Percentiles rank a stretch among this genome's conserved stretches.
These are phyloP conservation scores for Himalopsyche kuldschensis DNA, from an alignment of 2,888 invertebrate species.

Conservation along the genomic window DNA sequence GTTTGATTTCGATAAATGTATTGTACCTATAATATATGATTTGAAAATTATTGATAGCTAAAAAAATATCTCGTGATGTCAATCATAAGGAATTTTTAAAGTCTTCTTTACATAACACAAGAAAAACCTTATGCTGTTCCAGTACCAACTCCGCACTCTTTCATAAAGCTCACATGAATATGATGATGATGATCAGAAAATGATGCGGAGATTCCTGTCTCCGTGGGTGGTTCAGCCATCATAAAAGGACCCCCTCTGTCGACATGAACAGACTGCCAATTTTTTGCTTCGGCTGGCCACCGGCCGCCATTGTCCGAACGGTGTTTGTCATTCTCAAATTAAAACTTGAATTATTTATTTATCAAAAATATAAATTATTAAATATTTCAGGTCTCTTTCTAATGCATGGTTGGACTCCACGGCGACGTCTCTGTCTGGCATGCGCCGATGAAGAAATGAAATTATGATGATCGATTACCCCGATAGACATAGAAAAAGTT, in stretches of 20 bases:
- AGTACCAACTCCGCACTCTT: not conserved
- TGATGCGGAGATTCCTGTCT: constrained; percentile 15
- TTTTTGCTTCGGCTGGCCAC: constrained; percentile 26
- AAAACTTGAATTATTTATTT: constrained; percentile 35
- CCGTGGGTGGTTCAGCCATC: constrained; percentile 35
- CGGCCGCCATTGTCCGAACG: constrained; percentile 13
- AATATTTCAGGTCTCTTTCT: constrained; percentile 17
- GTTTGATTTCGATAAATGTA: too few relatives aligned
- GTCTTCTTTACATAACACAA: not conserved
- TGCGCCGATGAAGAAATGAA: constrained; percentile 27
- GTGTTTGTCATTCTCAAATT: constrained; percentile 29
- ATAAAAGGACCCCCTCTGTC: constrained; percentile 29
- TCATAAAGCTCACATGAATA: constrained; percentile 5
- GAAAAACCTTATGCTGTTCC: not conserved
- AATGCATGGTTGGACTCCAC: not conserved
- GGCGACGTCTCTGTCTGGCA: not conserved
- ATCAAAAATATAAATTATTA: constrained; percentile 33
- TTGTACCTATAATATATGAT: too few relatives aligned
- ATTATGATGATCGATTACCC: constrained; percentile 34
- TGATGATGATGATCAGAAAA: constrained; percentile 12
- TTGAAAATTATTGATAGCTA: too few relatives aligned
- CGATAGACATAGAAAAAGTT: constrained; percentile 25
- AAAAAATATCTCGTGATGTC: too few relatives aligned
- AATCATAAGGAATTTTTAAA: too few relatives aligned
- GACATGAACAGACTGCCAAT: not conserved